A percentile compares a stretch with the other conserved stretches of the same genome.
Evolutionary conservation across 2,888 invertebrate species (phyloP).

Genomic region (Drosophila paracracens): DNA sequence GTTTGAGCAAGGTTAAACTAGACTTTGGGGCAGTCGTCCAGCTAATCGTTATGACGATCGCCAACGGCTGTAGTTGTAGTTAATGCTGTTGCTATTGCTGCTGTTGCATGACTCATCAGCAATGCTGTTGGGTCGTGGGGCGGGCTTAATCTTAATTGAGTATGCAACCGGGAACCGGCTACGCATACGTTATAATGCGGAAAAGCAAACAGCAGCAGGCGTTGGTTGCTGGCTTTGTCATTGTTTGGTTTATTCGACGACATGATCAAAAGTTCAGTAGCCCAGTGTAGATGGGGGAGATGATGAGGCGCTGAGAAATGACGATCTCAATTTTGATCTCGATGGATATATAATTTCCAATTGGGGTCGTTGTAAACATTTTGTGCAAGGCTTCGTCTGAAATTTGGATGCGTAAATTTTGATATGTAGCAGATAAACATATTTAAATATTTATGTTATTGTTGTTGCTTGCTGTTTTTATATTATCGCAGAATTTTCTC

Average conservation of each 20-base stretch:
- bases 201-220: constrained; percentile 53
- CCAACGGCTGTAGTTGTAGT: background rate
- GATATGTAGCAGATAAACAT: constrained; percentile 10
- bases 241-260: constrained; percentile 53
- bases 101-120: constrained; percentile 36
- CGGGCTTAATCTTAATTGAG: constrained; percentile 39
- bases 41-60: constrained; percentile 12
- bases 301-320: constrained; percentile 2
- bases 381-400: constrained; percentile 1
- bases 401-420: constrained; percentile 62
- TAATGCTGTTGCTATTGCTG: background rate
- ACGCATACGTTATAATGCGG: constrained; percentile 45
- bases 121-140: constrained; percentile 17
- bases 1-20: constrained; percentile 27
- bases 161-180: constrained; percentile 39
- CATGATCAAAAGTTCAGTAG: constrained; percentile 73
- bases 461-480: constrained; percentile 17
- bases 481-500: constrained; percentile 21
- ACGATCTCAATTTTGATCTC: constrained; percentile 6
- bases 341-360: background rate
- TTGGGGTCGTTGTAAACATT: constrained; percentile 42
- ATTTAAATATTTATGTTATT: constrained; percentile 18
- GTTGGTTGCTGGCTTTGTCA: constrained; percentile 9
- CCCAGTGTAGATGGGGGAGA: constrained; percentile 17
- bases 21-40: constrained; percentile 24